These are phyloP conservation scores for Lacanobia wlatinum DNA, from an alignment of 2,888 invertebrate species.

Conservation along the genomic window DNA sequence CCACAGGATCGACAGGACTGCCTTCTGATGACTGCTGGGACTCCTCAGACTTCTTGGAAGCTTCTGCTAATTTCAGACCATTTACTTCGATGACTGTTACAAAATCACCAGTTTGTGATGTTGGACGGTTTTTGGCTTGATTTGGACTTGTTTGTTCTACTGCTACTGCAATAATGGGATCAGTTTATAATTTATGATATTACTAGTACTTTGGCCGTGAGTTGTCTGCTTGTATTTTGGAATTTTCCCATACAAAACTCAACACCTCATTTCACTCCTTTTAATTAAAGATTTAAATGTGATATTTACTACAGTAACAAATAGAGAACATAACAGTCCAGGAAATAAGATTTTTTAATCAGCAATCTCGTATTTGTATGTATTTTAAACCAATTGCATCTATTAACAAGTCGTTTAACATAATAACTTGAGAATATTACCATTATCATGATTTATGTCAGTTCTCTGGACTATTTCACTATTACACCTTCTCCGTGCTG, in stretches of 20 bases:
- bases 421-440: constrained; percentile 69
- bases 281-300: neutral
- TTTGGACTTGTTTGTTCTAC: constrained; percentile 85
- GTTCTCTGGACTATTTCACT: constrained; percentile 88
- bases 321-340: constrained; percentile 42
- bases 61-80: constrained; percentile 92
- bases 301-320: constrained; percentile 46
- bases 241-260: neutral
- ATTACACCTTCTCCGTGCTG: constrained; percentile 86
- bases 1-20: constrained; percentile 90
- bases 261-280: neutral
- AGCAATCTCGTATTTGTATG: neutral
- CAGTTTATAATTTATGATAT: constrained; percentile 18
- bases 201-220: neutral
- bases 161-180: constrained; percentile 74
- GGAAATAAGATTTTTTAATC: neutral
- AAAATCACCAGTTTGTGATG: constrained; percentile 92
- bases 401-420: neutral
- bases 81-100: constrained; percentile 97
- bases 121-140: constrained; percentile 88
- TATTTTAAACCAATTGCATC: neutral
- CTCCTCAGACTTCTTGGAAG: constrained; percentile 84
- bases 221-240: neutral
- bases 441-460: constrained; percentile 84
- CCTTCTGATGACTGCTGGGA: constrained; percentile 86